Percentiles rank a stretch among this genome's conserved stretches.
phyloP scores from a whole-genome alignment of 2,113 vertebrate genomes.

The Eulacestoma nigropectus region DNA sequence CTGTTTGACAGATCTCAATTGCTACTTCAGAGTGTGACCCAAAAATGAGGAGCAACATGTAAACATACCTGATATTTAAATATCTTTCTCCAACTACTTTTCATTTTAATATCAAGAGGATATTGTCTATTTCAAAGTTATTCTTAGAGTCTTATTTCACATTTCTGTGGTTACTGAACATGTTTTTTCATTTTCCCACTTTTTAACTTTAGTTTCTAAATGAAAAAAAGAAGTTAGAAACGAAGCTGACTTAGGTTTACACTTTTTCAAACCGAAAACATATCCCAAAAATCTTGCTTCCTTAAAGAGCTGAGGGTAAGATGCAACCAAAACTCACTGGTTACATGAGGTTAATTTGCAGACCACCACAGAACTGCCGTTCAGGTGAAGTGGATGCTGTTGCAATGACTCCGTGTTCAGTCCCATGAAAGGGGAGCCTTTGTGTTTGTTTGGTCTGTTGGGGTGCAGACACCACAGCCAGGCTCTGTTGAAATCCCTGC shows the following conservation, averaged over 20 bases:
- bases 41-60: neutral
- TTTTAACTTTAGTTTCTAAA: neutral
- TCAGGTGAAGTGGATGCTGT: neutral
- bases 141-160: neutral
- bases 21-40: neutral
- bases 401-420: neutral
- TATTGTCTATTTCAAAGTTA: neutral
- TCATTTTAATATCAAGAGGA: neutral
- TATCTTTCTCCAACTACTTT: neutral
- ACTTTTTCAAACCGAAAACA: neutral
- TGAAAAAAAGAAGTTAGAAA: neutral
- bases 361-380: neutral
- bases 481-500: neutral
- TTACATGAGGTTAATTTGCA: neutral
- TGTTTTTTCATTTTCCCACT: neutral
- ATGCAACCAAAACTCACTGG: neutral
- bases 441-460: neutral
- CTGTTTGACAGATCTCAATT: neutral
- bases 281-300: neutral
- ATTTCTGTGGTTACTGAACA: neutral
- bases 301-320: neutral
- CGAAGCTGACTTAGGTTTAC: neutral
- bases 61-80: neutral
- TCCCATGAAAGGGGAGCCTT: neutral
- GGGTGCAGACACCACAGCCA: neutral